These are phyloP conservation scores for Cryptocephalus primarius DNA, from an alignment of 2,888 invertebrate genomes.

Conservation along the genomic window DNA sequence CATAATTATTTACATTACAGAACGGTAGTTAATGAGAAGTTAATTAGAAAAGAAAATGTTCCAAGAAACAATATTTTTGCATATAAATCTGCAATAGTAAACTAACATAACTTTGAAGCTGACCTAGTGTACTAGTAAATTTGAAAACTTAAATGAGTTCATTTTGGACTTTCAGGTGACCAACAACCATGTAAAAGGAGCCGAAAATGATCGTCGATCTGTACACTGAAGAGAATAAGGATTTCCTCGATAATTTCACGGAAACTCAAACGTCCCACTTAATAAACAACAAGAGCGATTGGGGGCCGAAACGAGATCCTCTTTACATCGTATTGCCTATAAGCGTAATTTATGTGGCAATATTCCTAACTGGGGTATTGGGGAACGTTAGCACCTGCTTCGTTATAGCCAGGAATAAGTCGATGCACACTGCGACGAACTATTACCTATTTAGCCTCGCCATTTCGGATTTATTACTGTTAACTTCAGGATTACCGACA, in stretches of 20 bases:
- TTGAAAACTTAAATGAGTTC: too few species aligned
- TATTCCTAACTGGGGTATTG: constrained; percentile 63
- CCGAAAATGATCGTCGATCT: too few species aligned
- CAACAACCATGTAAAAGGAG: too few species aligned
- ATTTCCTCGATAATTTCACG: not conserved
- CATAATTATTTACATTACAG: too few species aligned
- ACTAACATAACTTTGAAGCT: too few species aligned
- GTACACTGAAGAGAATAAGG: too few species aligned
- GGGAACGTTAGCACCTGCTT: constrained; percentile 72
- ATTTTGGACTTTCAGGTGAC: too few species aligned
- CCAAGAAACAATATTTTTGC: too few species aligned
- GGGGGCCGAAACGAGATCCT: constrained; percentile 40
- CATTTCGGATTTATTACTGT: constrained; percentile 61
- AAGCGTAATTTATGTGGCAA: constrained; percentile 54
- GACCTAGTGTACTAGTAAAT: too few species aligned
- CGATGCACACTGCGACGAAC: constrained; percentile 79
- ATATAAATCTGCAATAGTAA: too few species aligned
- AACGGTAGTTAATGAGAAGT: too few species aligned
- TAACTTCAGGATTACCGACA: constrained; percentile 67
- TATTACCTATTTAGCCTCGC: constrained; percentile 73
- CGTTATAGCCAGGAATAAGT: constrained; percentile 62
- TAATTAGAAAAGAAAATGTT: too few species aligned
- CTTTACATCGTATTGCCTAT: constrained; percentile 54
- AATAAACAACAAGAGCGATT: constrained; percentile 13
- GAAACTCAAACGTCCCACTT: not conserved